A percentile compares a stretch with the other conserved stretches of the same genome.
These are phyloP conservation scores for Gryllus bimaculatus DNA, from an alignment of 1,140 invertebrate species.

Conservation along the genomic window DNA sequence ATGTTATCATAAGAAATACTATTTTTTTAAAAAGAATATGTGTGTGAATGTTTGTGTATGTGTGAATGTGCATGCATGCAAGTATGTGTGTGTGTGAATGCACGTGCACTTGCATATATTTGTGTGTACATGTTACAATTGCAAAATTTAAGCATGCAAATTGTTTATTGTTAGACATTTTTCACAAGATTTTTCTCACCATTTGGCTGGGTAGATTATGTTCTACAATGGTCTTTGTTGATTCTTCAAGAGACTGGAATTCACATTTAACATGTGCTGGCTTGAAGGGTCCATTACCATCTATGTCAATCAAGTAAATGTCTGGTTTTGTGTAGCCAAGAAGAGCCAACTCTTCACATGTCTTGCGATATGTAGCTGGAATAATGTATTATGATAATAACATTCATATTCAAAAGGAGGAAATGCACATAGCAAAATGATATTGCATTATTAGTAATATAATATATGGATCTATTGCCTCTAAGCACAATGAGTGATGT, in stretches of 20 bases:
- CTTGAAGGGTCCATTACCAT: constrained; percentile 82
- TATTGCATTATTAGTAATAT: neutral
- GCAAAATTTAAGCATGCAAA: neutral
- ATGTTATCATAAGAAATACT: too few species aligned
- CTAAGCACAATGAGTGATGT: too few species aligned
- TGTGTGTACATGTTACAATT: neutral
- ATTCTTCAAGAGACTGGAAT: constrained; percentile 69
- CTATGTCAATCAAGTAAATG: constrained; percentile 81
- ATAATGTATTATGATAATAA: constrained; percentile 19
- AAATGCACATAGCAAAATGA: neutral
- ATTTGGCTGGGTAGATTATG: constrained; percentile 86
- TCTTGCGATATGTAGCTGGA: constrained; percentile 71
- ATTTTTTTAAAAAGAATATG: too few species aligned
- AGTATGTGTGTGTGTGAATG: too few species aligned
- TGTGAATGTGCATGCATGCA: too few species aligned
- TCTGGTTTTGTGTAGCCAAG: constrained; percentile 75
- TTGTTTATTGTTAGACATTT: neutral
- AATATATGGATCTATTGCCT: too few species aligned
- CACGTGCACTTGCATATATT: too few species aligned
- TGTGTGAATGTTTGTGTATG: too few species aligned
- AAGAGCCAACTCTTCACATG: constrained; percentile 83
- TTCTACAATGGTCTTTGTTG: constrained; percentile 83
- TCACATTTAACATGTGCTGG: constrained; percentile 85
- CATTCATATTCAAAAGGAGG: neutral
- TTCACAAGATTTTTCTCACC: constrained; percentile 27